Conservation (phyloP, 2,113 vertebrate genomes). For the Upupa epops region DNA sequence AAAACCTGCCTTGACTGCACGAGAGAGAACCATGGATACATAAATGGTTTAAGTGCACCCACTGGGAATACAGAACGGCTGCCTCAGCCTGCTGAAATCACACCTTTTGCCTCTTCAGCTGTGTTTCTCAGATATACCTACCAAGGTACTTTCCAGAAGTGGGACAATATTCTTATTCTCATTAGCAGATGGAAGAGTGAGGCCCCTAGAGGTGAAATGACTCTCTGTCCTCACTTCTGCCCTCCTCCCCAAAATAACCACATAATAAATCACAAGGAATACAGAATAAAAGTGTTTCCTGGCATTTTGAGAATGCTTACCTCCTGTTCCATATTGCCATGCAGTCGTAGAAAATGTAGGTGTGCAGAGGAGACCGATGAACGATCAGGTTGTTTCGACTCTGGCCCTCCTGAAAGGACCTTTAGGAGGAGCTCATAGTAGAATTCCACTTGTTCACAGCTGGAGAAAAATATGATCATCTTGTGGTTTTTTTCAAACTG, state of each 20-base stretch:
- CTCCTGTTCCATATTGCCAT: conserved; percentile 93
- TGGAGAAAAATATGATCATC: conserved; percentile 91
- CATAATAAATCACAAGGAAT: neutral
- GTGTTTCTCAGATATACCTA: neutral
- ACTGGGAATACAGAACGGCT: conserved; percentile 17
- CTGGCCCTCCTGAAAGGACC: conserved; percentile 71
- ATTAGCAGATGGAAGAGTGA: conserved; percentile 61
- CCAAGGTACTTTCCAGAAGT: conserved; percentile 16
- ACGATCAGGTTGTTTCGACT: neutral
- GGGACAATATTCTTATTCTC: conserved; percentile 51
- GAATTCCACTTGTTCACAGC: conserved; percentile 93
- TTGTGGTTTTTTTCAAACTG: conserved; percentile 86
- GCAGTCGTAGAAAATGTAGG: conserved; percentile 83
- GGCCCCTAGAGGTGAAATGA: conserved; percentile 56
- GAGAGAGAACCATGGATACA: neutral
- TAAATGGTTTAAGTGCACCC: neutral
- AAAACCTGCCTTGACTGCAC: neutral
- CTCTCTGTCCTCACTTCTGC: conserved; percentile 39
- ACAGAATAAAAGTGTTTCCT: neutral
- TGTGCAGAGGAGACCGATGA: neutral
- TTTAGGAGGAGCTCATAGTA: conserved; percentile 79
- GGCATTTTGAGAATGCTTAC: conserved; percentile 65
- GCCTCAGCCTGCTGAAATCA: conserved; percentile 36
- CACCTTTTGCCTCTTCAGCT: conserved; percentile 37
- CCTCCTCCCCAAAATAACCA: conserved; percentile 40